Conservation (phyloP, 2,888 invertebrate species). For the Mesoligia furuncula region DNA sequence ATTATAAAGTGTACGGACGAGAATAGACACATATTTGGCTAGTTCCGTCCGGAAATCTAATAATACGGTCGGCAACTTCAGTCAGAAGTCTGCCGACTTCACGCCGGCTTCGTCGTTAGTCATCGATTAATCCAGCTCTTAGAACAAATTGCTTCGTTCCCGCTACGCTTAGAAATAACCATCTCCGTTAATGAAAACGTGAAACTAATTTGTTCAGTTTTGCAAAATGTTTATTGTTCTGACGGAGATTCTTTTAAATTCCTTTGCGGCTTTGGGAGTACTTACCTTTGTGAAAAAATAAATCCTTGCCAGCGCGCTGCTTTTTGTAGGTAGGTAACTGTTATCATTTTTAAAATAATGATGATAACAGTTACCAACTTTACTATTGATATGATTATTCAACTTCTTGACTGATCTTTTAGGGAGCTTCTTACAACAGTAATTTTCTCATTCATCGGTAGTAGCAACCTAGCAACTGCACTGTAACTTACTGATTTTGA, state of each 20-base stretch:
- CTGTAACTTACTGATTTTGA: neutral
- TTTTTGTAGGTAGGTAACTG: constrained; percentile 27
- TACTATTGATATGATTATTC: neutral
- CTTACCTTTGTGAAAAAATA: constrained; percentile 44
- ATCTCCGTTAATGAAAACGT: constrained; percentile 65
- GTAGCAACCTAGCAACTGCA: neutral
- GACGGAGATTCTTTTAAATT: constrained; percentile 42
- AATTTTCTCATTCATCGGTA: neutral
- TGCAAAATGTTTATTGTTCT: constrained; percentile 48
- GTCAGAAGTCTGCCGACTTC: constrained; percentile 47
- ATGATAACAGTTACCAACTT: no score
- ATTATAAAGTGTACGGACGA: neutral
- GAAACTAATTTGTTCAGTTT: constrained; percentile 70
- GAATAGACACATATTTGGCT: constrained; percentile 19
- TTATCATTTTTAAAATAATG: constrained; percentile 18
- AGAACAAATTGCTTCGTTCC: constrained; percentile 66
- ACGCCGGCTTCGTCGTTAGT: constrained; percentile 63
- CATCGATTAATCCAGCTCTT: constrained; percentile 69
- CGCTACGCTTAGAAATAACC: constrained; percentile 62
- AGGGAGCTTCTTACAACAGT: neutral
- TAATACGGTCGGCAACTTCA: constrained; percentile 66
- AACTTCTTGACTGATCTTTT: constrained; percentile 8
- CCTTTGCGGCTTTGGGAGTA: constrained; percentile 37
- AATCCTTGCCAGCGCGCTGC: constrained; percentile 30
- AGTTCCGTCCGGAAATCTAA: constrained; percentile 58